phyloP scores from a whole-genome alignment of 2,888 invertebrate species.

The Dryocosmus kuriphilus region DNA sequence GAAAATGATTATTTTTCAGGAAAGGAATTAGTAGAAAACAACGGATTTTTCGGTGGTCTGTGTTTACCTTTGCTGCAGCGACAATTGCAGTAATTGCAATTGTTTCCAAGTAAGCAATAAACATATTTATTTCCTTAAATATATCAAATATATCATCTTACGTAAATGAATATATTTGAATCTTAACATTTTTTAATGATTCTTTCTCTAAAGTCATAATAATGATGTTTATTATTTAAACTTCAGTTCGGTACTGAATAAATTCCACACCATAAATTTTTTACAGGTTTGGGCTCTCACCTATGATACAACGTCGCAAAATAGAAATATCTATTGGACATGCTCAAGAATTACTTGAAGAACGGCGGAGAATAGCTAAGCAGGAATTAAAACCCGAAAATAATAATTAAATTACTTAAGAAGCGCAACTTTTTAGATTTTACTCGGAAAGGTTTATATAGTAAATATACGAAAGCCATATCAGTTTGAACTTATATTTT shows the following conservation, averaged over 20 bases:
- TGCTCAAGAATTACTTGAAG: neutral
- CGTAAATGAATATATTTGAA: no score
- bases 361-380: neutral
- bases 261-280: neutral
- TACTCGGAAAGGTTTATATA: neutral
- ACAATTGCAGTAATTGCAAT: neutral
- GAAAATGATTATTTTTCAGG: neutral
- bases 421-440: neutral
- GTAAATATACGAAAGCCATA: neutral
- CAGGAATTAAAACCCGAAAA: neutral
- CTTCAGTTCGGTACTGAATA: neutral
- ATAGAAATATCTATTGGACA: neutral
- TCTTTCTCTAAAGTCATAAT: no score
- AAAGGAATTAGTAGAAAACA: neutral
- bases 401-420: neutral
- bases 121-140: neutral
- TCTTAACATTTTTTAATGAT: neutral
- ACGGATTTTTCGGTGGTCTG: neutral
- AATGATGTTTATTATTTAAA: neutral
- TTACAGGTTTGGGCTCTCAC: neutral
- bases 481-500: slow-evolving; percentile 2
- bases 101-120: slow-evolving; percentile 4
- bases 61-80: neutral
- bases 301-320: neutral
- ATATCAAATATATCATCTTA: no score